These are phyloP conservation scores for Papilio glaucus DNA, from an alignment of 1,140 invertebrate genomes.

Conservation along the genomic window DNA sequence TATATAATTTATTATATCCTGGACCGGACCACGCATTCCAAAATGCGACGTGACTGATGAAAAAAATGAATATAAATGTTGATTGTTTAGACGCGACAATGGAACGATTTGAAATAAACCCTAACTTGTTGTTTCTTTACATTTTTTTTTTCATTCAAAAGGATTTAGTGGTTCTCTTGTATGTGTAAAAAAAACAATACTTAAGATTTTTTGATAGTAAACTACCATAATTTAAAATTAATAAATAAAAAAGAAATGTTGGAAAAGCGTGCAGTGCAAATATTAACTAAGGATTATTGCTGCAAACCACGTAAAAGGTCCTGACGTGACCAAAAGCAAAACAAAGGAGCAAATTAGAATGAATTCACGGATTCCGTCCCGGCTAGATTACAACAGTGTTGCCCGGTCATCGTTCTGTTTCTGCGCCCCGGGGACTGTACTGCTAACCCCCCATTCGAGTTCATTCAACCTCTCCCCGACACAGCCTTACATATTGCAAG, in stretches of 20 bases:
- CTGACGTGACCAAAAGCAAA: no score
- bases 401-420: conserved; percentile 57
- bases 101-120: neutral
- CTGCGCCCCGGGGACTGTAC: conserved; percentile 60
- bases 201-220: neutral
- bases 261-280: no score
- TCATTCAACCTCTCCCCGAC: conserved; percentile 65
- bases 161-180: no score
- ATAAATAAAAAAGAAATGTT: no score
- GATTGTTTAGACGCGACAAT: conserved; percentile 23
- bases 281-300: no score
- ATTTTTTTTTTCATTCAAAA: no score
- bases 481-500: conserved; percentile 54
- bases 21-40: conserved; percentile 30
- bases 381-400: conserved; percentile 43
- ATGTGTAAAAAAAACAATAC: neutral
- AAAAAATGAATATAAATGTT: conserved; percentile 29
- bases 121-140: neutral
- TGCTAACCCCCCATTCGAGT: conserved; percentile 52
- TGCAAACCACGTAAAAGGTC: no score
- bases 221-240: neutral
- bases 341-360: neutral
- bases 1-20: conserved; percentile 33
- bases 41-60: conserved; percentile 30
- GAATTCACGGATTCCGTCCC: conserved; percentile 26